Conservation (phyloP, 2,888 invertebrate genomes). For the Ochropacha duplaris region DNA sequence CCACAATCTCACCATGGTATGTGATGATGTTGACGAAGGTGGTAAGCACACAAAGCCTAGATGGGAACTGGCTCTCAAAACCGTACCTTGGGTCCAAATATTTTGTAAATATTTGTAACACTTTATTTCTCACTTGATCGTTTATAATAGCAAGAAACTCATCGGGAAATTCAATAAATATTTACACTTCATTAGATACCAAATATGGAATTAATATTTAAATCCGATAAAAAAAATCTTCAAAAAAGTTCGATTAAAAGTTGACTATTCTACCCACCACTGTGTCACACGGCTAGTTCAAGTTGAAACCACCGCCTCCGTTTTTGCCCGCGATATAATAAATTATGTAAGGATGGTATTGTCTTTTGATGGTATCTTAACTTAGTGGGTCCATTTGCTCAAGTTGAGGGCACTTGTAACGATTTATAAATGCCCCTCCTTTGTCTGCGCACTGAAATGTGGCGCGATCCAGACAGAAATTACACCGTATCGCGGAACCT, state of each 20-base stretch:
- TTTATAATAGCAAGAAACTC: too few relatives aligned
- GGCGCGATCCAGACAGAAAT: not conserved
- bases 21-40: too few relatives aligned
- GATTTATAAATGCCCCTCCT: conserved; percentile 54
- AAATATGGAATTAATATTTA: too few relatives aligned
- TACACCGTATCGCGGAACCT: not conserved
- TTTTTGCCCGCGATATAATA: conserved; percentile 70
- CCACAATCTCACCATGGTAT: too few relatives aligned
- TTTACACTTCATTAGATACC: too few relatives aligned
- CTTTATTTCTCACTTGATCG: too few relatives aligned
- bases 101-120: too few relatives aligned
- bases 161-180: not conserved
- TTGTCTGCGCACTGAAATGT: conserved; percentile 13
- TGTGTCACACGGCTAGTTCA: conserved; percentile 18
- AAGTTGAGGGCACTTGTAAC: conserved; percentile 33
- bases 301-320: conserved; percentile 37
- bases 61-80: too few relatives aligned
- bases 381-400: conserved; percentile 53
- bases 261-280: conserved; percentile 5
- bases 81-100: too few relatives aligned
- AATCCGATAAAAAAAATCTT: too few relatives aligned
- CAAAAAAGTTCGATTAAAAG: not conserved
- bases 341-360: conserved; percentile 72
- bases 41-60: too few relatives aligned
- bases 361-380: conserved; percentile 70